phyloP scores from a whole-genome alignment of 2,113 vertebrate species.

The Probosciger aterrimus region DNA sequence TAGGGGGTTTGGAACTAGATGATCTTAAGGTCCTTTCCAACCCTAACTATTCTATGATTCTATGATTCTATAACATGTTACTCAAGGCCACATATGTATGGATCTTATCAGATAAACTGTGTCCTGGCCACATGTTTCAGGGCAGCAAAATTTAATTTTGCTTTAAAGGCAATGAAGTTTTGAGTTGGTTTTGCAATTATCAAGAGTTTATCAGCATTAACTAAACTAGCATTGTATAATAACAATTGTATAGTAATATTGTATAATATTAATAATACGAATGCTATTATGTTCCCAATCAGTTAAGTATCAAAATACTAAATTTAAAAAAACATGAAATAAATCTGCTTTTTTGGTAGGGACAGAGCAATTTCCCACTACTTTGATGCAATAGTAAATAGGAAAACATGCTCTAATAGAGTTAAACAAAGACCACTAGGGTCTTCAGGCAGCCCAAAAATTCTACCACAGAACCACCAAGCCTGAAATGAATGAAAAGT shows the following conservation, averaged over 20 bases:
- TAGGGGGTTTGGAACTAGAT: too few species aligned
- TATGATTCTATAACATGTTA: neutral
- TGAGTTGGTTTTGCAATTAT: neutral
- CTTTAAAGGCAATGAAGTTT: neutral
- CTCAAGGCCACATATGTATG: neutral
- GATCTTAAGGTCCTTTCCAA: too few species aligned
- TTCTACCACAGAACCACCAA: neutral
- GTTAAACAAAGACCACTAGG: neutral
- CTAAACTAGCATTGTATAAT: neutral
- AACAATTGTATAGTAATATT: neutral
- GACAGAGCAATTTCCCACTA: neutral
- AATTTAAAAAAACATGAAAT: neutral
- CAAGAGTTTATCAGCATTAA: neutral
- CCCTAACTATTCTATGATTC: too few species aligned
- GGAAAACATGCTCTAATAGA: neutral
- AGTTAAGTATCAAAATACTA: neutral
- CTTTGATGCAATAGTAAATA: neutral
- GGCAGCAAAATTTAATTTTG: neutral
- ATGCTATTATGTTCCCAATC: neutral
- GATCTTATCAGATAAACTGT: neutral
- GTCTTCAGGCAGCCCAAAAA: neutral
- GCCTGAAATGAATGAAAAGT: neutral
- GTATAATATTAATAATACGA: neutral
- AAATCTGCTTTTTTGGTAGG: rapidly evolving
- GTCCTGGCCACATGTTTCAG: neutral